A percentile compares a stretch with the other conserved stretches of the same genome.
Conservation (phyloP, 2,888 invertebrate genomes). For the Cyclophora albipunctata region DNA sequence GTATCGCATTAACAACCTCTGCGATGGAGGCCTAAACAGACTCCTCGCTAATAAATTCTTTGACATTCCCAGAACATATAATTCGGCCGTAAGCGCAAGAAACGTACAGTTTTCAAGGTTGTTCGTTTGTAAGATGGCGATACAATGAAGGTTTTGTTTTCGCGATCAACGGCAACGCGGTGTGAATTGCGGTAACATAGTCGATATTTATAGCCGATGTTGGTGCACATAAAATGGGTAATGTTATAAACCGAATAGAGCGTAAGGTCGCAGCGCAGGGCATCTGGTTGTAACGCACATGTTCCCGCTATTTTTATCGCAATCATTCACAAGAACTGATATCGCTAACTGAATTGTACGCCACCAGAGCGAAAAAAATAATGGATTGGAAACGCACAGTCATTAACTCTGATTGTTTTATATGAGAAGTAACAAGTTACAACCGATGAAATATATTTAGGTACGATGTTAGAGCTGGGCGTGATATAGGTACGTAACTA, state of each 20-base stretch:
- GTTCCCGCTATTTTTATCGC: slow-evolving; percentile 66
- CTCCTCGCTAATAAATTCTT: too few species aligned
- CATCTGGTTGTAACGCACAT: slow-evolving; percentile 63
- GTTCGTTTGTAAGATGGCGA: slow-evolving; percentile 11
- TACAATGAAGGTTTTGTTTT: slow-evolving; percentile 36
- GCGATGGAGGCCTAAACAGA: too few species aligned
- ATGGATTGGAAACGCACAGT: slow-evolving; percentile 23
- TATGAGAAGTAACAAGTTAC: slow-evolving; percentile 8
- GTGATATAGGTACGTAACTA: too few species aligned
- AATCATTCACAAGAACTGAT: slow-evolving; percentile 54
- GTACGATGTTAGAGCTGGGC: not conserved
- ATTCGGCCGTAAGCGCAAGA: too few species aligned
- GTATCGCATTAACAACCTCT: slow-evolving; percentile 17
- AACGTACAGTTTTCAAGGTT: slow-evolving; percentile 3
- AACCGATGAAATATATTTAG: slow-evolving; percentile 6
- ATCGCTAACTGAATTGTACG: slow-evolving; percentile 39
- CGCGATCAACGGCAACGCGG: slow-evolving; percentile 41
- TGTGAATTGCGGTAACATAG: slow-evolving; percentile 39
- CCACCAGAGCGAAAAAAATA: slow-evolving; percentile 27
- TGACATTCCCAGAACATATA: too few species aligned
- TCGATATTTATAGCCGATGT: slow-evolving; percentile 44
- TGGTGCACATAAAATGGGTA: slow-evolving; percentile 34
- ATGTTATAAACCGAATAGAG: slow-evolving; percentile 41
- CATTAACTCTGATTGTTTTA: slow-evolving; percentile 21
- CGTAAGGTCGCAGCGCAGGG: slow-evolving; percentile 70